Evolutionary conservation across 1,140 invertebrate genomes (phyloP).

Genomic region (Drosophila gunungcola): DNA sequence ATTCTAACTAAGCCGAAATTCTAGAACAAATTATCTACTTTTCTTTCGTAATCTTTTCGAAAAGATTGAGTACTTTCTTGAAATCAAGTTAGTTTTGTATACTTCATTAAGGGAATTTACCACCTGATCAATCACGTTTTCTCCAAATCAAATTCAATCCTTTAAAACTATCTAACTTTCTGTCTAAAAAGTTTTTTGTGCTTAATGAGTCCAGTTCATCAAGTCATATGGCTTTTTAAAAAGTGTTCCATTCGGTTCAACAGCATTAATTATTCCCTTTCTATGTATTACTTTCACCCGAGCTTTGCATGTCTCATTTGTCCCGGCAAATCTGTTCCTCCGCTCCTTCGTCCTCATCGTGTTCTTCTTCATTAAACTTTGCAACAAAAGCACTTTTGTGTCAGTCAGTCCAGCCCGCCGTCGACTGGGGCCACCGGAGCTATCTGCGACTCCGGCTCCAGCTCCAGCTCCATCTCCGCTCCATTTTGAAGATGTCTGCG

Average conservation of each 20-base stretch:
- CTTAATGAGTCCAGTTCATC: background rate
- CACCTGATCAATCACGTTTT: no score
- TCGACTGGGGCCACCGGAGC: conserved; percentile 28
- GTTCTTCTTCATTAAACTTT: conserved; percentile 63
- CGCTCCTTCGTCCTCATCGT: conserved; percentile 8
- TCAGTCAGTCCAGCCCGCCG: conserved; percentile 61
- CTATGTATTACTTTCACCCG: conserved; percentile 20
- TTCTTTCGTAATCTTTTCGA: no score
- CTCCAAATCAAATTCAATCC: background rate
- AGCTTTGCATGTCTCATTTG: conserved; percentile 33
- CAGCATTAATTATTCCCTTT: conserved; percentile 25
- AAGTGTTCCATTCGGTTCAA: conserved; percentile 8
- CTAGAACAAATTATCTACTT: no score
- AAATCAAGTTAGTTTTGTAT: no score
- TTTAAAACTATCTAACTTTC: background rate
- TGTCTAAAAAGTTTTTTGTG: background rate
- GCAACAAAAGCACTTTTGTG: conserved; percentile 82
- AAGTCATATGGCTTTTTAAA: conserved; percentile 2
- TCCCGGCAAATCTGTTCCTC: conserved; percentile 16
- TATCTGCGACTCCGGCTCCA: conserved; percentile 57
- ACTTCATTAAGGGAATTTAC: no score
- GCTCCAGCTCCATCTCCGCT: conserved; percentile 56
- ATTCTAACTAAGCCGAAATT: no score
- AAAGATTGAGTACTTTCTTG: no score
- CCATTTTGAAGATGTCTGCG: conserved; percentile 79